Conservation (phyloP, 2,797 vertebrate genomes). For the Ceryle rudis region DNA sequence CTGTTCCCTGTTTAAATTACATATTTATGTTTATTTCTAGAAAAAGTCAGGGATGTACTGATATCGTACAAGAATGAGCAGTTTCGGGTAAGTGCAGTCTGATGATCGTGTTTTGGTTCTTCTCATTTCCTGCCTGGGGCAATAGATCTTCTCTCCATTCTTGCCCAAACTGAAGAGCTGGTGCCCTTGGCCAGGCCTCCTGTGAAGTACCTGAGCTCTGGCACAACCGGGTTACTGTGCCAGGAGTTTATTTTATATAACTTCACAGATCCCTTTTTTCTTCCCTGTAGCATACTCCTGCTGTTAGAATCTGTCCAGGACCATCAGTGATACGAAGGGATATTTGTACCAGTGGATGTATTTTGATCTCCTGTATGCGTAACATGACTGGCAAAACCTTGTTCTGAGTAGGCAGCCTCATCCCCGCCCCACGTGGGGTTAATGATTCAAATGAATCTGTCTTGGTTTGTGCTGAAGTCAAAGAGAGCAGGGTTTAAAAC, state of each 20-base stretch:
- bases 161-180: not conserved
- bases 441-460: not conserved
- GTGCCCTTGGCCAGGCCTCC: not conserved
- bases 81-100: constrained; percentile 81
- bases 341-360: not conserved
- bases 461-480: not conserved
- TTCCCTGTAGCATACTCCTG: not conserved
- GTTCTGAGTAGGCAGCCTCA: not conserved
- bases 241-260: not conserved
- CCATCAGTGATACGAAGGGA: not conserved
- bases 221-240: not conserved
- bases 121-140: not conserved
- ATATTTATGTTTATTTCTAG: constrained; percentile 69
- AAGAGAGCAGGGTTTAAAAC: not conserved
- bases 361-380: not conserved
- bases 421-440: not conserved
- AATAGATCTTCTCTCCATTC: not conserved
- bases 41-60: constrained; percentile 85
- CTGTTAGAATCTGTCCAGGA: not conserved
- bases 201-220: not conserved
- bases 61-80: constrained; percentile 89
- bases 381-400: not conserved
- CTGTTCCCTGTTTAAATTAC: not conserved
- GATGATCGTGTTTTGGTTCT: fast-evolving
- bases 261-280: not conserved